These are phyloP conservation scores for Pungitius pungitius DNA, from an alignment of 2,113 vertebrate species.

Conservation along the genomic window DNA sequence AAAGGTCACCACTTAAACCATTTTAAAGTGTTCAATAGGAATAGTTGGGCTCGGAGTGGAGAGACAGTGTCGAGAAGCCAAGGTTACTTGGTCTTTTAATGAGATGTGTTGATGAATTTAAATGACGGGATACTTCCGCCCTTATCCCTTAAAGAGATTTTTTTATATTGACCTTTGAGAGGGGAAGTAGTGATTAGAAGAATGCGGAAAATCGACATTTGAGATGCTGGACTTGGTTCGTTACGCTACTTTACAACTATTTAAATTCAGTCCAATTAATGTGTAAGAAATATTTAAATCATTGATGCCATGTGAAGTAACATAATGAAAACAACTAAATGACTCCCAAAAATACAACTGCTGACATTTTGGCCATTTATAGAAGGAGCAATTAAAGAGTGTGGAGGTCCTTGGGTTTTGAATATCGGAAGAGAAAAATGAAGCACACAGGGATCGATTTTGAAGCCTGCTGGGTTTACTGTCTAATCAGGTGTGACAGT, in stretches of 20 bases:
- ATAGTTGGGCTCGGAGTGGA: background rate
- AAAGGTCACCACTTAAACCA: background rate
- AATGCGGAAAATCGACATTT: background rate
- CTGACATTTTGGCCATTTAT: constrained; percentile 61
- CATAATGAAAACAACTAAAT: constrained; percentile 37
- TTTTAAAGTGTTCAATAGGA: background rate
- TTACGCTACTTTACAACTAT: background rate
- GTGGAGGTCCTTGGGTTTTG: background rate
- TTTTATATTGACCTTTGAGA: background rate
- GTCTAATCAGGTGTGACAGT: background rate
- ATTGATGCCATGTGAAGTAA: constrained; percentile 2
- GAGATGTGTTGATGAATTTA: background rate
- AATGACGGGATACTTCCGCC: background rate
- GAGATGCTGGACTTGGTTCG: background rate
- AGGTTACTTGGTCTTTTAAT: background rate
- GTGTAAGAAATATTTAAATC: constrained; percentile 19
- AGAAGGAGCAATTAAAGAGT: constrained; percentile 38
- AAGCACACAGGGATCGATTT: constrained; percentile 23
- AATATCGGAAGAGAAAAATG: constrained; percentile 24
- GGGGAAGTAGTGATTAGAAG: background rate
- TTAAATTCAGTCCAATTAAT: constrained; percentile 5
- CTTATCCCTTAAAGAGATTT: background rate
- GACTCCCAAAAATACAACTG: constrained; percentile 34
- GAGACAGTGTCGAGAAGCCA: background rate
- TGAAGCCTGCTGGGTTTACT: background rate